Evolutionary conservation across 2,113 vertebrate species (phyloP).

Genomic region (Microcebus ravelobensis): DNA sequence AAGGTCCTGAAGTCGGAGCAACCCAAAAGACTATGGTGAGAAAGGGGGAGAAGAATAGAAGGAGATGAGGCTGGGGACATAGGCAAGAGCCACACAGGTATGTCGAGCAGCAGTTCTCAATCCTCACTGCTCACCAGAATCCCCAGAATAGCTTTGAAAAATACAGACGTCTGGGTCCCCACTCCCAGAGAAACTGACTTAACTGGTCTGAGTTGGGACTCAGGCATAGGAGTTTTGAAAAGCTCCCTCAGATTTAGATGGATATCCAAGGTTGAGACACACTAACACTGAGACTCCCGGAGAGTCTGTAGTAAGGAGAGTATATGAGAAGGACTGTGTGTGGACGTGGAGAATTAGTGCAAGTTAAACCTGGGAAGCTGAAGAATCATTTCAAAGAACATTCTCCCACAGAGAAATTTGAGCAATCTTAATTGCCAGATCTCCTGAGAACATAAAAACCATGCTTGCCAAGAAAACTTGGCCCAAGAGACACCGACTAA

Average conservation of each 20-base stretch:
- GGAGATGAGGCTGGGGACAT: not conserved
- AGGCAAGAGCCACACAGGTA: not conserved
- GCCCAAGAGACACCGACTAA: not conserved
- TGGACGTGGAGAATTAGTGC: not conserved
- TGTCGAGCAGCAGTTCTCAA: not conserved
- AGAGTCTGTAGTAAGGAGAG: not conserved
- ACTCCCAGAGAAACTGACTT: not conserved
- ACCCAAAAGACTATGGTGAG: not conserved
- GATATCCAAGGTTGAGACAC: not conserved
- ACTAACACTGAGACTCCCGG: not conserved
- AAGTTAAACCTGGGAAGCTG: not conserved
- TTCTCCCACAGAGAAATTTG: slow-evolving; percentile 26
- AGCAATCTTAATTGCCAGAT: slow-evolving; percentile 53
- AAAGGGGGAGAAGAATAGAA: not conserved
- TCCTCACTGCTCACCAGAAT: not conserved
- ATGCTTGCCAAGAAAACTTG: slow-evolving; percentile 52
- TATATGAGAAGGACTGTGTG: not conserved
- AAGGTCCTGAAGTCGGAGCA: not conserved
- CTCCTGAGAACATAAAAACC: slow-evolving; percentile 36
- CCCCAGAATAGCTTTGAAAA: not conserved
- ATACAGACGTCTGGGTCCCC: not conserved
- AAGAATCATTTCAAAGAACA: slow-evolving; percentile 1
- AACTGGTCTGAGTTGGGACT: not conserved
- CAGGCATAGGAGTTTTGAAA: not conserved
- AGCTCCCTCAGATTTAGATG: not conserved